Conservation (phyloP, 2,888 invertebrate species). For the Prostheceraeus crozeri region DNA sequence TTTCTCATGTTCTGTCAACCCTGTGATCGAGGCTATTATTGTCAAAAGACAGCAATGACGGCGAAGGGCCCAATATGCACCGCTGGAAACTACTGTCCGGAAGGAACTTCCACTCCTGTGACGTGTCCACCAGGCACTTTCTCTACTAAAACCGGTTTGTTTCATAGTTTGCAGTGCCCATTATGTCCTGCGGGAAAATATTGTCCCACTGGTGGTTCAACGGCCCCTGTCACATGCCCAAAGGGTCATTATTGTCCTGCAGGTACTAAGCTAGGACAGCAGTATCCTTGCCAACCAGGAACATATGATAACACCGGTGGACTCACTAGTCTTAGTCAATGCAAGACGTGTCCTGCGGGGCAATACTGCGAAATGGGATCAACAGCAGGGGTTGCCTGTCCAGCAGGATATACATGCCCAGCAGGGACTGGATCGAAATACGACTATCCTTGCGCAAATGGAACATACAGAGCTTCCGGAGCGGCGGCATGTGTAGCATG, state of each 20-base stretch:
- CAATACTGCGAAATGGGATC: too few species aligned
- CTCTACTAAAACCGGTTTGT: constrained; percentile 46
- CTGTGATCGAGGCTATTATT: constrained; percentile 51
- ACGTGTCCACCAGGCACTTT: constrained; percentile 51
- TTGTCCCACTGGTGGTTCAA: constrained; percentile 43
- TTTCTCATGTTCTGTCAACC: constrained; percentile 45
- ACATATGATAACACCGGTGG: constrained; percentile 49
- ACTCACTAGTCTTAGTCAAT: constrained; percentile 44
- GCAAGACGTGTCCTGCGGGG: constrained; percentile 51
- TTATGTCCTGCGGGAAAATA: constrained; percentile 46
- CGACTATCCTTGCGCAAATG: too few species aligned
- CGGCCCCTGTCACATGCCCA: constrained; percentile 46
- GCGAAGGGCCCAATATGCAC: constrained; percentile 47
- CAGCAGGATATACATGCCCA: constrained; percentile 44
- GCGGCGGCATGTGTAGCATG: too few species aligned
- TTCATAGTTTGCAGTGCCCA: constrained; percentile 48
- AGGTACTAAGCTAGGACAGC: constrained; percentile 45
- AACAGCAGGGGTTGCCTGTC: constrained; percentile 43
- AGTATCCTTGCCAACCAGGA: constrained; percentile 51
- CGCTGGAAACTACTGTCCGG: constrained; percentile 50
- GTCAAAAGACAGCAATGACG: constrained; percentile 46
- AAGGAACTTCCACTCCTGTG: constrained; percentile 45
- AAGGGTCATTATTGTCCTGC: constrained; percentile 51
- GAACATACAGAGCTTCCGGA: too few species aligned
- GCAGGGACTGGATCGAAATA: too few species aligned